Evolutionary conservation across 1,140 invertebrate species (phyloP), one percentile per base, ranked within the genome.

Genomic region (Penaeus chinensis): DNA sequence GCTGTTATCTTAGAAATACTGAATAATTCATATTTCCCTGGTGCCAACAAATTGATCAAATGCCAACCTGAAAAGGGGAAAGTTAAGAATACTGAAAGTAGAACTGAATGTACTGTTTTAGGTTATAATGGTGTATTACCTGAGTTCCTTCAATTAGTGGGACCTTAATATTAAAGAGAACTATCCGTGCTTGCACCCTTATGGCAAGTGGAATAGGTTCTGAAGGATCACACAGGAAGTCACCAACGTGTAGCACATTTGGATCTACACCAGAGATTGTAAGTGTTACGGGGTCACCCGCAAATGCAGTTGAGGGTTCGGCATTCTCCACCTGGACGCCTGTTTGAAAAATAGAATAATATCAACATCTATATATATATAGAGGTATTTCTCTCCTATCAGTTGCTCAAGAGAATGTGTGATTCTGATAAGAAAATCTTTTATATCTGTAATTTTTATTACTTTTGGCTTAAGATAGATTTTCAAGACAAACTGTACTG

Each of bases 101-200:
- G 10, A 32, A 82, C 37, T 69, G 19, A n/a, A 82, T 61, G 66
- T 22, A 47, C 13, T 20, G 32, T 27, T 81, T 24, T 20, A 74
- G 79, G n/a, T 63, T 87, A 47, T 82, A 2, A 83, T 61, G 32
- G 54, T 42, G 8, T n/a, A 62, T 93, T 92, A 95, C 97, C 32
- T 96, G 95, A 91, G 95, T 96, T 11, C 98, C 98, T 93, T 95
- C 97, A 3, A 96, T 99, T 32, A 99, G 96, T 7, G 98, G 98
- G 66, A 97, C 94, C 87, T 95, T 95, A 1, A 98, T 94, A 92
- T 98, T 97, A 91, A 99, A 99, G 7, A 99, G 95, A 47, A 99
- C 97, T 90, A 99, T 95, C 90, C 97, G 95, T 20, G 97, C 98
- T 93, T 97, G 95, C 91, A 99, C 97, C 87, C 95, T 94, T 7